phyloP scores from a whole-genome alignment of 2,888 invertebrate species.

The Acanthopleura granulata region DNA sequence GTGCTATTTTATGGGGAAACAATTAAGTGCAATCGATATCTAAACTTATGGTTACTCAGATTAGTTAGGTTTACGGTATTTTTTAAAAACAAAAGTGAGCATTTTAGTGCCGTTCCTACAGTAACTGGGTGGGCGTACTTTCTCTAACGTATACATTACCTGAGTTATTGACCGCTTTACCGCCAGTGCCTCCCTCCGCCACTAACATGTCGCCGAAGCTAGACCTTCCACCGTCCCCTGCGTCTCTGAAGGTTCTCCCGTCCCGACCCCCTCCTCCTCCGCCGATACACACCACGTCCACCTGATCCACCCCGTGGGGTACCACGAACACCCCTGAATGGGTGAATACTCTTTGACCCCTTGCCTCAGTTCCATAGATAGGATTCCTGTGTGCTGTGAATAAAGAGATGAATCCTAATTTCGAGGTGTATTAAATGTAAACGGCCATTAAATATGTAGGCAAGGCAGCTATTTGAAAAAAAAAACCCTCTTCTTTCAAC shows the following conservation, averaged over 20 bases:
- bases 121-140: no score
- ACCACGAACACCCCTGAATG: conserved; percentile 30
- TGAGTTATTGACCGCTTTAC: conserved; percentile 19
- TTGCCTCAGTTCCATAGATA: conserved; percentile 22
- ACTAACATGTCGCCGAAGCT: conserved; percentile 31
- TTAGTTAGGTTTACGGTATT: no score
- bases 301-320: conserved; percentile 26
- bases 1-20: no score
- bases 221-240: conserved; percentile 34
- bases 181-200: conserved; percentile 36
- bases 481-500: no score
- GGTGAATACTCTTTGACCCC: conserved; percentile 31
- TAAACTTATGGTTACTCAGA: no score
- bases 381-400: conserved; percentile 10
- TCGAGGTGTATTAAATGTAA: no score
- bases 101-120: no score
- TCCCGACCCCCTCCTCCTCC: conserved; percentile 37
- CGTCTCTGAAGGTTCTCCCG: conserved; percentile 23
- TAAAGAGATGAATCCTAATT: background rate
- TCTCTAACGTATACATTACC: background rate
- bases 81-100: no score
- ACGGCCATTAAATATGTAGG: no score
- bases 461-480: no score
- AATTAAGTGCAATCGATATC: no score
- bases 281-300: conserved; percentile 36